A percentile compares a stretch with the other conserved stretches of the same genome.
Evolutionary conservation across 2,797 vertebrate species (phyloP).

Genomic region (Gobionotothen gibberifrons): DNA sequence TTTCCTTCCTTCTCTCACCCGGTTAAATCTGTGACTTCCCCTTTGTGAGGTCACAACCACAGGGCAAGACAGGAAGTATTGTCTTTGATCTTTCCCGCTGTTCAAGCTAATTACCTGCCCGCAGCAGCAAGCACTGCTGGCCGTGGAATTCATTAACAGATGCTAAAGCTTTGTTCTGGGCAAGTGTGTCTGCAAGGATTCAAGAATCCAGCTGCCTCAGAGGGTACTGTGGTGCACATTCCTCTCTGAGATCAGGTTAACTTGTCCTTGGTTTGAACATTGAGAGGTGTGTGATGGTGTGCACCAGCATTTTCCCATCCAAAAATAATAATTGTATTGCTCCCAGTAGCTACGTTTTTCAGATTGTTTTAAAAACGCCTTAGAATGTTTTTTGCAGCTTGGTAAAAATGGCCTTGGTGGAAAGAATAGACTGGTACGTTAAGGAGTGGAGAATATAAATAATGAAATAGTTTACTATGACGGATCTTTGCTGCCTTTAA

Average conservation of each 20-base stretch:
- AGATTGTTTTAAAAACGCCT: not conserved
- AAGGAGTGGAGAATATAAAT: not conserved
- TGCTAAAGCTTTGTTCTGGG: conserved; percentile 67
- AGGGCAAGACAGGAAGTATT: conserved; percentile 65
- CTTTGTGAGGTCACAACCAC: conserved; percentile 71
- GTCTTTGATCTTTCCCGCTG: conserved; percentile 79
- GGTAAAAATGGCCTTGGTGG: not conserved
- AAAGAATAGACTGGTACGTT: not conserved
- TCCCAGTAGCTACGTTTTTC: not conserved
- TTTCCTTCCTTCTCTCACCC: conserved; percentile 38
- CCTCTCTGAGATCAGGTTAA: conserved; percentile 32
- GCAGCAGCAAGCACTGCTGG: conserved; percentile 60
- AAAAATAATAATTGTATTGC: not conserved
- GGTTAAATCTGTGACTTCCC: conserved; percentile 68
- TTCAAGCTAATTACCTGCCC: conserved; percentile 81
- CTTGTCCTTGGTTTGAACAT: conserved; percentile 12
- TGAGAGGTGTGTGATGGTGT: not conserved
- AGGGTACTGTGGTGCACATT: conserved; percentile 13
- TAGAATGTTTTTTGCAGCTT: not conserved
- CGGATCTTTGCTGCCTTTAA: not conserved
- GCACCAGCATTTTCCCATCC: conserved; percentile 3
- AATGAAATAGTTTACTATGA: not conserved
- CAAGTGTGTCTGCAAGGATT: conserved; percentile 43
- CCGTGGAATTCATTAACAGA: conserved; percentile 74
- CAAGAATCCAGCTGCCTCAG: conserved; percentile 42